phyloP scores from a whole-genome alignment of 2,113 vertebrate genomes.

The Salvelinus fontinalis region DNA sequence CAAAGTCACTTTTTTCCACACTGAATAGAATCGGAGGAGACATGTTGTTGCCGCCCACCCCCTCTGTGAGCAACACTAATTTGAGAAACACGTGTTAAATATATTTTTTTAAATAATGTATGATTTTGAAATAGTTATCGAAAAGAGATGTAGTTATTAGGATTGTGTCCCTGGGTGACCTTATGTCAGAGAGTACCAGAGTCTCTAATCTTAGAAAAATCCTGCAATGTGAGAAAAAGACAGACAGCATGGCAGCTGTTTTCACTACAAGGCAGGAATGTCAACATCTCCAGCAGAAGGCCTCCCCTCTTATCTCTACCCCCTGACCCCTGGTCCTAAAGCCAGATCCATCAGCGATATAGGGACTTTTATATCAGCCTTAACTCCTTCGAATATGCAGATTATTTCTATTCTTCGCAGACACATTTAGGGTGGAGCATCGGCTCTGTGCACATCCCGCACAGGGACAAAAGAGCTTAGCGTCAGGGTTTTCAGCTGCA shows the following conservation, averaged over 20 bases:
- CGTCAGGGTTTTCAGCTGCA: slow-evolving; percentile 27
- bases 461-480: slow-evolving; percentile 32
- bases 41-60: too few relatives aligned
- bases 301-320: slow-evolving; percentile 31
- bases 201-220: slow-evolving; percentile 4
- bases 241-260: slow-evolving; percentile 3
- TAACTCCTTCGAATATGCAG: slow-evolving; percentile 35
- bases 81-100: too few relatives aligned
- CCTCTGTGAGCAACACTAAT: too few relatives aligned
- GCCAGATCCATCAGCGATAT: slow-evolving; percentile 25
- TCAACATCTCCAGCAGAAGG: slow-evolving; percentile 21
- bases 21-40: background rate
- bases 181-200: slow-evolving; percentile 16
- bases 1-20: slow-evolving; percentile 11
- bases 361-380: slow-evolving; percentile 48
- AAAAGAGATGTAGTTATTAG: background rate
- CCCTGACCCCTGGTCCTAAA: slow-evolving; percentile 29
- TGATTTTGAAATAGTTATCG: background rate
- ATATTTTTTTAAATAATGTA: too few relatives aligned
- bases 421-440: slow-evolving; percentile 22
- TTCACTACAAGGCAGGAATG: slow-evolving; percentile 1
- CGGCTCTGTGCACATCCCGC: slow-evolving; percentile 1
- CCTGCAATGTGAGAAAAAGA: slow-evolving; percentile 3
- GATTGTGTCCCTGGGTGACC: background rate
- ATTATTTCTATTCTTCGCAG: slow-evolving; percentile 45